Evolutionary conservation across 2,797 vertebrate genomes (phyloP), one percentile per base, ranked within the genome.

Genomic region (Austrolebias charrua): DNA sequence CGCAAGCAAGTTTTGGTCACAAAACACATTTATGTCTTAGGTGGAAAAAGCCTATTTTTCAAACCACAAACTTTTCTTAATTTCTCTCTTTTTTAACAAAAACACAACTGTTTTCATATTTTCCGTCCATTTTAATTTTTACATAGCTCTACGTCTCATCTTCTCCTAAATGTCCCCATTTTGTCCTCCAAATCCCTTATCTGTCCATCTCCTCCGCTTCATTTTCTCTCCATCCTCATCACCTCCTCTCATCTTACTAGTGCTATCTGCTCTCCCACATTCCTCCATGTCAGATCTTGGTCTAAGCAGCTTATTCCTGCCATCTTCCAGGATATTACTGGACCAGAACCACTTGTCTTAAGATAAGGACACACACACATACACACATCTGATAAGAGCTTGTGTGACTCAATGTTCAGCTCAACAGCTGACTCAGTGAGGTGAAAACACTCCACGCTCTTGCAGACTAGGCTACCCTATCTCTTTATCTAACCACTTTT

Each of bases 271-370:
- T 74, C 66, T 76, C 75, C 70, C 66, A 71, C 83, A 81, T 69
- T 76, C 80, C 65, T 71, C 80, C 87, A 93, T 91, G 88, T 91
- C 80, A 86, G 85, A 89, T 90, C 80, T 86, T 13, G 55, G 77
- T 78, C 74, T 91, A 90, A 90, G 89, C 87, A 47, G 89, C 88
- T 90, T 91, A 90, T 87, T 88, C 78, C 82, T 84, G 78, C 89
- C 87, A 88, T 89, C 88, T 88, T 75, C 82, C 76, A 64, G 81
- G 88, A 89, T 86, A 78, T 89, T 85, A 88, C 81, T 85, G 87
- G 91, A 91, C 91, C 92, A 88, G 90, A 92, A 92, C 91, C 91
- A 89, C 92, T 92, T 91, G 89, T 88, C 86, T 86, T 84, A 82
- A 86, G 92, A 93, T 93, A 92, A 92, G 89, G 83, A 86, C 85